A percentile compares a stretch with the other conserved stretches of the same genome.
phyloP scores from a whole-genome alignment of 2,113 vertebrate species.

The Nettapus auritus region DNA sequence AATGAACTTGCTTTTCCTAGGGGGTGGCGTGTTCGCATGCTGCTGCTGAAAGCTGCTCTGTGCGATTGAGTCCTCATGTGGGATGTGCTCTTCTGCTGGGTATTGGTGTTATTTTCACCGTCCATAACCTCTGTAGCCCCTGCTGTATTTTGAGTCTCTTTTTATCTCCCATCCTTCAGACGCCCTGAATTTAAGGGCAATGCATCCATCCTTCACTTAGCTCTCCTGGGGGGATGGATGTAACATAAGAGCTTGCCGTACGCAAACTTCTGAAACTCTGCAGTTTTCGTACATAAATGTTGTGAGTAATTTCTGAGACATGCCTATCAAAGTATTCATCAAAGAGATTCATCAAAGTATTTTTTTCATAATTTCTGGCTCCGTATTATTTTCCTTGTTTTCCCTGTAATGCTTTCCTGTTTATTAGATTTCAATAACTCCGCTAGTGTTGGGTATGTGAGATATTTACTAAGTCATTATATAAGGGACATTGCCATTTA shows the following conservation, averaged over 20 bases:
- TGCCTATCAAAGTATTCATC: neutral
- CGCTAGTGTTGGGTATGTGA: neutral
- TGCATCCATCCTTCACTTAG: neutral
- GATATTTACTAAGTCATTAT: neutral
- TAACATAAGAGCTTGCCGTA: neutral
- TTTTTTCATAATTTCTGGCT: neutral
- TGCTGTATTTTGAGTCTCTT: neutral
- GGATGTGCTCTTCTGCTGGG: neutral
- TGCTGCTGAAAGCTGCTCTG: neutral
- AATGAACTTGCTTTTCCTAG: neutral
- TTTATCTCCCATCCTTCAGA: neutral
- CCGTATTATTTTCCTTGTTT: neutral
- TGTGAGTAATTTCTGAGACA: neutral
- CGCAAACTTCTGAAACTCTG: neutral
- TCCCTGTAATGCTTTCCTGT: neutral
- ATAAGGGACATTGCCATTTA: neutral
- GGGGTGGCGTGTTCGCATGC: neutral
- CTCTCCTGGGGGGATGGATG: neutral
- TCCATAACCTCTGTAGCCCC: neutral
- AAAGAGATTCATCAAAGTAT: neutral
- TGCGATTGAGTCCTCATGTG: neutral
- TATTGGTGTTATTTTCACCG: neutral
- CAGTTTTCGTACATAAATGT: neutral
- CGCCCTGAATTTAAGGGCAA: neutral
- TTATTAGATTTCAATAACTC: neutral